Evolutionary conservation across 1,140 invertebrate species (phyloP).

Genomic region (Drosophila guanche): DNA sequence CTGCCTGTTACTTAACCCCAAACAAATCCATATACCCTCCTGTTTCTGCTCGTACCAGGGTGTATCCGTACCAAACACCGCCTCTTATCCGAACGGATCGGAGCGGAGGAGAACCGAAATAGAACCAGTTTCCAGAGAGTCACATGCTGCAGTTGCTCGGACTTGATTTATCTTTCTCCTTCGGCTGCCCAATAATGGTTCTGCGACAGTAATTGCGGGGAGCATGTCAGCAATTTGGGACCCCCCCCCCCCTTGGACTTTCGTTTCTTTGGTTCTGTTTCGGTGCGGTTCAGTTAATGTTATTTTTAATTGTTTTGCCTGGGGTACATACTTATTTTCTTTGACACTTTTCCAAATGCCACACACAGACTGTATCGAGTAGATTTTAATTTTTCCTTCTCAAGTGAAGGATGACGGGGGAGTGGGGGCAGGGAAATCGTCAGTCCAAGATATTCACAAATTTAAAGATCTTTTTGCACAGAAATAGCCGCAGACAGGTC

Average conservation of each 20-base stretch:
- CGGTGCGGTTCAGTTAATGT: slow-evolving; percentile 10
- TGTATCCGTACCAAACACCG: slow-evolving; percentile 6
- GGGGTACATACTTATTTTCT: slow-evolving; percentile 36
- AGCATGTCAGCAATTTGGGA: slow-evolving; percentile 8
- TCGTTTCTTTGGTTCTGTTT: neutral
- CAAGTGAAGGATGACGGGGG: no score
- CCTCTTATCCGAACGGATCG: slow-evolving; percentile 6
- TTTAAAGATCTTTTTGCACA: slow-evolving; percentile 41
- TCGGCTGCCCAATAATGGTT: slow-evolving; percentile 37
- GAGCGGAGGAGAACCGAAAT: slow-evolving; percentile 19
- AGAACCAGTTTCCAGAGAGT: slow-evolving; percentile 53
- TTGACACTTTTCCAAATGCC: slow-evolving; percentile 50
- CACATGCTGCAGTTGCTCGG: slow-evolving; percentile 54
- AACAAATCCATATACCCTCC: neutral
- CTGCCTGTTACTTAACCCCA: no score
- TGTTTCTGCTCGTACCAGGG: no score
- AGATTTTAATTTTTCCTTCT: slow-evolving; percentile 10
- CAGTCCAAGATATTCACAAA: slow-evolving; percentile 42
- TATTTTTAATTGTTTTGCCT: slow-evolving; percentile 28
- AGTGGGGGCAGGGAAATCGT: neutral
- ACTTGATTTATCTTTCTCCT: slow-evolving; percentile 47
- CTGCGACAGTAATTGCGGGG: slow-evolving; percentile 30
- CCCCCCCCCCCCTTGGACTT: neutral
- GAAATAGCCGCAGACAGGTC: slow-evolving; percentile 45
- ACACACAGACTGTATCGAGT: slow-evolving; percentile 17